Evolutionary conservation across 2,888 invertebrate species (phyloP), one percentile per base, ranked within the genome.

Genomic region (Meteorus cinctellus): DNA sequence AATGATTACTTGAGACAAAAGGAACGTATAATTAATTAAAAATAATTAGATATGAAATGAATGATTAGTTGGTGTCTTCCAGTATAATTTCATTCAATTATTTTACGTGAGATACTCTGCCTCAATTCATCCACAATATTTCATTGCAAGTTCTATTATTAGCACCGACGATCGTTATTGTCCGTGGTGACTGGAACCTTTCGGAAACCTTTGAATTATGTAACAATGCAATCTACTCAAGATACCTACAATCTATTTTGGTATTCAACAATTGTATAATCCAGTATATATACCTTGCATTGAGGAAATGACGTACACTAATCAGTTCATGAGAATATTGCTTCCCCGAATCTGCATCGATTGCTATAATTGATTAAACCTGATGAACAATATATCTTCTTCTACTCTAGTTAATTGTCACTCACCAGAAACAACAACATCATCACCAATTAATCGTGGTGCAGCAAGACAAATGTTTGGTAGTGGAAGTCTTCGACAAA

Each of bases 381-480:
- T 41, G 12, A 41, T 41, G 41, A 12, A 41, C 8, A 10, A 41
- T 12, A 1, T 41, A 2, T 41, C 12, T 41, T 12, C 41, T 12
- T 41, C 8, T 1, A 55, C 75, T 72, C 12, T 29, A 76, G 76
- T 55, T 24, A n/a, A 19, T 55, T 19, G 55, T 55, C 55, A 55
- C 4, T 19, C 55, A 55, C 78, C 81, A 63, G 86, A 87, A 74
- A 84, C 86, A 6, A 80, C 86, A 60, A 85, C 88, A n/a, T 91
- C 91, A 73, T 90, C 91, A 1, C 91, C 91, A 0, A 91, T 91
- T 82, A 92, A 92, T 82, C 91, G 90, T 48, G 91, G 91, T 85
- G 88, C 92, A 83, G 90, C 92, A 79, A 89, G 92, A 36, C 92
- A 92, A 84, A 92, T 92, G 90, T 91, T 90, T 81, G 92, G 92